These are phyloP conservation scores for Brachionus asplanchnoidis DNA, from an alignment of 1,140 invertebrate species.

Conservation along the genomic window DNA sequence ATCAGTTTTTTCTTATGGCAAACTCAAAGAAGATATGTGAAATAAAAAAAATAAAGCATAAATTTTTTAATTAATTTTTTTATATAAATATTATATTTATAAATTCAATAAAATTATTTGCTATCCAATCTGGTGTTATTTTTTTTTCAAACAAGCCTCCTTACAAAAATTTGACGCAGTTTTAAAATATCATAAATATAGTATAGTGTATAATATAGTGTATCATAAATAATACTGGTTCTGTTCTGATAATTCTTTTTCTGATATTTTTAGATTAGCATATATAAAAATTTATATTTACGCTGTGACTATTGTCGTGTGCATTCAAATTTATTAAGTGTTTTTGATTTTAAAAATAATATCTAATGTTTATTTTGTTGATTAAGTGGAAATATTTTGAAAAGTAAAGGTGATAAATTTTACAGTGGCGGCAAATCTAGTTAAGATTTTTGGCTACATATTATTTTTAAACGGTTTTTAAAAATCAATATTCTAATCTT, in stretches of 20 bases:
- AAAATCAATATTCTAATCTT: not conserved
- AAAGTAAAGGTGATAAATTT: not conserved
- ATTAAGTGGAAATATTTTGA: not conserved
- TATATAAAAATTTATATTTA: not conserved
- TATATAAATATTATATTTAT: not conserved
- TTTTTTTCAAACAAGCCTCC: not conserved
- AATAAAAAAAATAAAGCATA: not conserved
- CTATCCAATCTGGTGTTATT: not conserved
- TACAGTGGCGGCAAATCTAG: not conserved
- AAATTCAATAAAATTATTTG: not conserved
- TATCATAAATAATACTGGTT: not conserved
- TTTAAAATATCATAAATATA: no score
- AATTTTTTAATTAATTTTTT: not conserved
- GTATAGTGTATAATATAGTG: no score
- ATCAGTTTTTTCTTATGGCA: not conserved
- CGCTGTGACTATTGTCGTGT: not conserved
- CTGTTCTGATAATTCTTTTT: not conserved
- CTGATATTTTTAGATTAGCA: not conserved
- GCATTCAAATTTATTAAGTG: not conserved
- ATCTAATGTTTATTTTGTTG: not conserved
- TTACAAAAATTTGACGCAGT: not conserved
- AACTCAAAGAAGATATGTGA: slow-evolving; percentile 2
- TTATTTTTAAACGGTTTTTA: not conserved
- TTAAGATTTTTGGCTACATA: not conserved
- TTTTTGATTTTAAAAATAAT: not conserved